Evolutionary conservation across 1,140 invertebrate species (phyloP).

Genomic region (Panonychus citri): DNA sequence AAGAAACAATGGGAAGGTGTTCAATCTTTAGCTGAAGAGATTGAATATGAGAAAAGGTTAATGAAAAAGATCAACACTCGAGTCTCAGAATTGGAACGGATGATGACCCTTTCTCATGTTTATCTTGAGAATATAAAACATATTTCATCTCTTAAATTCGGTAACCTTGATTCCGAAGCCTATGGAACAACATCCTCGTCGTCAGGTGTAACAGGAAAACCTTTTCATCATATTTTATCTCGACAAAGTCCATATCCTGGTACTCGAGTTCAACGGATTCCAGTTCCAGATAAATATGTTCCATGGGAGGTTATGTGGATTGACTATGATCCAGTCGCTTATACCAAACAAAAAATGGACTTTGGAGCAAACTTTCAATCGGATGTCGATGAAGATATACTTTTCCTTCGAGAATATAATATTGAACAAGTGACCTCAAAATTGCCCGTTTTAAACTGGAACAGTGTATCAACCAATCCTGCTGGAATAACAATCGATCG

Average conservation of each 20-base stretch:
- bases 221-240: conserved; percentile 20
- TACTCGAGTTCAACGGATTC: conserved; percentile 23
- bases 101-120: conserved; percentile 19
- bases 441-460: conserved; percentile 17
- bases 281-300: conserved; percentile 27
- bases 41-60: conserved; percentile 19
- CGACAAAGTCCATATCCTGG: conserved; percentile 24
- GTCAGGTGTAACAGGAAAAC: neutral
- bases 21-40: conserved; percentile 20
- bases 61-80: conserved; percentile 19
- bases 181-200: neutral
- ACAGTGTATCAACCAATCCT: conserved; percentile 15
- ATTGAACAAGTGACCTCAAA: conserved; percentile 1
- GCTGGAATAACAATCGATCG: conserved; percentile 17
- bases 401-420: conserved; percentile 12
- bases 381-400: conserved; percentile 23
- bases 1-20: conserved; percentile 16
- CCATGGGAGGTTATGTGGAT: conserved; percentile 25
- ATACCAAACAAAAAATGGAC: conserved; percentile 17
- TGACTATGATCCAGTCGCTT: conserved; percentile 23
- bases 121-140: conserved; percentile 23
- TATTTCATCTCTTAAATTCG: conserved; percentile 12
- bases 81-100: conserved; percentile 19
- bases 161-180: neutral
- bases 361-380: conserved; percentile 18